Percentiles rank a stretch among this genome's conserved stretches.
Evolutionary conservation across 2,113 vertebrate genomes (phyloP).

Genomic region (Bubo blakistoni): DNA sequence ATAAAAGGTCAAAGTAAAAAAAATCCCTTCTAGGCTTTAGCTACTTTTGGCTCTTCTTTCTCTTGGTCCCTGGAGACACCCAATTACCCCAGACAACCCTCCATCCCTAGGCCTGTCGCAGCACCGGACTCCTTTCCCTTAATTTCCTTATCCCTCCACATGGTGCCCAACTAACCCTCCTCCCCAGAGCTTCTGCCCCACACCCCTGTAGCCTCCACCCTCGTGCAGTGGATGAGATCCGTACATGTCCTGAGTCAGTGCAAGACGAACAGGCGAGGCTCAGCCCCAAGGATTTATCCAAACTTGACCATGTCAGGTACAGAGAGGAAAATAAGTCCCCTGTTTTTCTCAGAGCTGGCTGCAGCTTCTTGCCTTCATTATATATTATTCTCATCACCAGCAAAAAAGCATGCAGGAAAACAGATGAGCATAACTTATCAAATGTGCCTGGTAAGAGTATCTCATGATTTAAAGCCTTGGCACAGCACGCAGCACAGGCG

Average conservation of each 20-base stretch:
- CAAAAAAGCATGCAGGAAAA: background rate
- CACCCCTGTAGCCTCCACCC: background rate
- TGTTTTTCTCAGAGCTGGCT: background rate
- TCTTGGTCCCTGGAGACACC: background rate
- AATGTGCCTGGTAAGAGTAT: background rate
- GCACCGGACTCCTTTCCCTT: background rate
- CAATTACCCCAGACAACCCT: background rate
- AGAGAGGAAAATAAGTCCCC: background rate
- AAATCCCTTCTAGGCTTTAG: background rate
- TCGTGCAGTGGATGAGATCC: accelerated
- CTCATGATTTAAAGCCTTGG: background rate
- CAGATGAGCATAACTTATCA: background rate
- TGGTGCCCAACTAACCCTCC: accelerated
- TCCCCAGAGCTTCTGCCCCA: background rate
- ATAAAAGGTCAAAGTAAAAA: background rate
- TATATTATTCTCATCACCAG: background rate
- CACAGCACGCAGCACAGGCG: background rate
- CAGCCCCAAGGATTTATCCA: background rate
- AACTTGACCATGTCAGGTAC: background rate
- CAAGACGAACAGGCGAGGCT: background rate
- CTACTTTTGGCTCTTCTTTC: background rate
- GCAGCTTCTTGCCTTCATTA: background rate
- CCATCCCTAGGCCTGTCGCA: background rate
- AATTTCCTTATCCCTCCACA: background rate
- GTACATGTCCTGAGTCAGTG: accelerated